phyloP scores from a whole-genome alignment of 2,113 vertebrate genomes.

The Gnathonemus echidnorhynchus region DNA sequence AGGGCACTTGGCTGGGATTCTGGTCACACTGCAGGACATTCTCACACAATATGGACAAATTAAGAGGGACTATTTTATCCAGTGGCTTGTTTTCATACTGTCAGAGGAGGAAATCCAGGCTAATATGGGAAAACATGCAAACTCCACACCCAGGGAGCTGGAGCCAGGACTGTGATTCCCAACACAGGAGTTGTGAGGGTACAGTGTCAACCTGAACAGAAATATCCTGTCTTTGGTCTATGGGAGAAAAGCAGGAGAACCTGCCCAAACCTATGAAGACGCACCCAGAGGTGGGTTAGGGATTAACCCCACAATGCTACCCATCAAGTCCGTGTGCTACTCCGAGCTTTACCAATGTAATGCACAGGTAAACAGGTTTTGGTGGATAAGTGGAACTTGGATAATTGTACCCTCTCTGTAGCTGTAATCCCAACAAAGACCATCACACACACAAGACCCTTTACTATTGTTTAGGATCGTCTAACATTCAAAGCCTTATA shows the following conservation, averaged over 20 bases:
- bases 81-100: background rate
- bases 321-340: background rate
- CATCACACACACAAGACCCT: background rate
- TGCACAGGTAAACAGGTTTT: background rate
- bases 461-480: background rate
- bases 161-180: background rate
- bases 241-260: background rate
- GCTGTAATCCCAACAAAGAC: background rate
- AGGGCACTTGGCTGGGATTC: background rate
- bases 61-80: background rate
- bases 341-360: background rate
- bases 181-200: background rate
- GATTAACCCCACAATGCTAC: background rate
- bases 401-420: background rate
- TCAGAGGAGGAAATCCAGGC: background rate
- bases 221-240: background rate
- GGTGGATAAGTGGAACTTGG: background rate
- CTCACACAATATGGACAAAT: background rate
- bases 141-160: background rate
- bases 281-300: background rate
- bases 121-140: background rate
- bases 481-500: background rate
- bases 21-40: background rate
- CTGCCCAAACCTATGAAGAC: background rate
- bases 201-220: background rate